Percentiles rank a stretch among this genome's conserved stretches.
phyloP scores from a whole-genome alignment of 2,888 invertebrate species.

The Drosophila setosimentum region DNA sequence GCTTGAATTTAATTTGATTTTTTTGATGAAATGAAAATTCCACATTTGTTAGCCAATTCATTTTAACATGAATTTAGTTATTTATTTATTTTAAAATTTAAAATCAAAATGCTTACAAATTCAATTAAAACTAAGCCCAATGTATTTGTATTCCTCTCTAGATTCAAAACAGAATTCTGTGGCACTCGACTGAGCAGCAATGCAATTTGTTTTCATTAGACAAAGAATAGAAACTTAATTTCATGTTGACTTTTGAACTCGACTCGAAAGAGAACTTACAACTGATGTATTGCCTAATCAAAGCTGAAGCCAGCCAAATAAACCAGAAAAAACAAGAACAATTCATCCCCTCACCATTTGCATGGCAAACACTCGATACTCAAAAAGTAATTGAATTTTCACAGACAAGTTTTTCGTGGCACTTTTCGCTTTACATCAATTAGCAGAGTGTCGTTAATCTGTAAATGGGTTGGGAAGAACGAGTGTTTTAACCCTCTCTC shows the following conservation, averaged over 20 bases:
- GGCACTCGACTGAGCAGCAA: neutral
- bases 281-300: slow-evolving; percentile 53
- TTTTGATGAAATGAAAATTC: neutral
- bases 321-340: neutral
- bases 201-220: slow-evolving; percentile 20
- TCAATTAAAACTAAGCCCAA: neutral
- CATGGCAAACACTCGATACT: slow-evolving; percentile 34
- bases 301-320: neutral
- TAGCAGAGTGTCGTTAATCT: slow-evolving; percentile 43
- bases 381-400: slow-evolving; percentile 53
- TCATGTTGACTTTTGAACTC: slow-evolving; percentile 25
- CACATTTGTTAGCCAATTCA: neutral
- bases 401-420: slow-evolving; percentile 32
- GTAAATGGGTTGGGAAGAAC: slow-evolving; percentile 25
- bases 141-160: neutral
- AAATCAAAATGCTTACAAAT: neutral
- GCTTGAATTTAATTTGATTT: neutral
- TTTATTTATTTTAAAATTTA: neutral
- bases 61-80: too few relatives aligned
- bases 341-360: slow-evolving; percentile 24
- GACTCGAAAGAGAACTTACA: neutral
- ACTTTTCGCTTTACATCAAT: slow-evolving; percentile 58
- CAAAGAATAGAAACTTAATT: slow-evolving; percentile 4
- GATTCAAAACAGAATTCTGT: slow-evolving; percentile 21
- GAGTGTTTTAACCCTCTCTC: neutral